Percentiles rank a stretch among this genome's conserved stretches.
Evolutionary conservation across 2,888 invertebrate genomes (phyloP).

Genomic region (Sinodicranocentrus sp.): DNA sequence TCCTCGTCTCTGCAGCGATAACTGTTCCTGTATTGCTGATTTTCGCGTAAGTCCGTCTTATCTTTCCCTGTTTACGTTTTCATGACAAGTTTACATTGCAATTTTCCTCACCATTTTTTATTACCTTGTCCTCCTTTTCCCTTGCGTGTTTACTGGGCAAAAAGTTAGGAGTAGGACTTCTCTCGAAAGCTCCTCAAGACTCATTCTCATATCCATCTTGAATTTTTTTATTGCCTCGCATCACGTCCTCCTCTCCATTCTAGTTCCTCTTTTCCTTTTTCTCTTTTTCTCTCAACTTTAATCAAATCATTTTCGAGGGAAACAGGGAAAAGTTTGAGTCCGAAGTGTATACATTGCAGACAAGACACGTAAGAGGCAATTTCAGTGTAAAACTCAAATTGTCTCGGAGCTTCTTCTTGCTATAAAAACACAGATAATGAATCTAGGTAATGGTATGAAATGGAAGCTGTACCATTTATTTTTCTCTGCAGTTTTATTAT

Average conservation of each 20-base stretch:
- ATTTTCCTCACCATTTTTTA: background rate
- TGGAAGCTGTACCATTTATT: no score
- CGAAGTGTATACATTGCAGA: no score
- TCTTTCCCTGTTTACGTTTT: background rate
- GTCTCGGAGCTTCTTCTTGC: no score
- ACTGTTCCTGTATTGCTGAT: conserved; percentile 76
- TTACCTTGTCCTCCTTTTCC: background rate
- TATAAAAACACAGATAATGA: no score
- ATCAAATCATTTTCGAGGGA: conserved; percentile 32
- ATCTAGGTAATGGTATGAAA: no score
- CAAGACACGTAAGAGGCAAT: no score
- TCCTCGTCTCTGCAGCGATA: conserved; percentile 75
- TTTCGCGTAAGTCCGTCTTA: conserved; percentile 70
- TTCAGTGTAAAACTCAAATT: no score
- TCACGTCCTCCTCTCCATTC: background rate
- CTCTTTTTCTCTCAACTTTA: conserved; percentile 42
- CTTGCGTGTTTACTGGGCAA: background rate
- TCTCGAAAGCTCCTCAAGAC: no score
- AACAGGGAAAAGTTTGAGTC: no score
- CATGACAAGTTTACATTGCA: background rate
- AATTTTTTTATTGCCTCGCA: conserved; percentile 32
- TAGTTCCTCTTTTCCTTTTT: conserved; percentile 27
- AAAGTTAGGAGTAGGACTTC: background rate
- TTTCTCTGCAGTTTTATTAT: no score
- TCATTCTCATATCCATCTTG: conserved; percentile 19